Base-by-base conservation (phyloP, 2,888 invertebrate genomes). In the Apamea monoglypha region DNA sequence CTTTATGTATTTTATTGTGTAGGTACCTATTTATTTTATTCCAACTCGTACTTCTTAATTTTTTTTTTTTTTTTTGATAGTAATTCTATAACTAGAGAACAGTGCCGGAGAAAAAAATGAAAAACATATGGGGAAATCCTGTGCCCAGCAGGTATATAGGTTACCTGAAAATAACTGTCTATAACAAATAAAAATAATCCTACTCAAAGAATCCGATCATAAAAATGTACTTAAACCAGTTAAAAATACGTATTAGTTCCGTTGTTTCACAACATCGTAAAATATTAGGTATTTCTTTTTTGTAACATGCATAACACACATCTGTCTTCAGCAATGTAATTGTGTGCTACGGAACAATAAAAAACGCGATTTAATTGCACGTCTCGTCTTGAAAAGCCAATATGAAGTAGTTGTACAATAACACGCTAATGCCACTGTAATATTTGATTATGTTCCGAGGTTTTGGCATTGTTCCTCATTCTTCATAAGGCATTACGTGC, bases 401-500 rank as follows among this genome's bases (percentile, higher is more conserved):
- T 76, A 78, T 80, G 36, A 87, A 81, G 81, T 77, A 61, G 79
- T 83, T 81, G 84, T 87, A 72, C 47, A 88, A 75, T 77, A 88
- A 70, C 88, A 88, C 88, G 88, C 81, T 68, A 84, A 88, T 78
- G 67, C 78, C 72, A 81, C 81, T 84, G 63, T 88, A 87, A 73
- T 84, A 85, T 86, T 85, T 86, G 78, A 85, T 85, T 81, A 74
- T 76, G 74, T 78, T 78, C 86, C 82, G 80, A 80, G 70, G 73
- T 81, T 88, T 83, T 78, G 81, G 79, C 72, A 80, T 80, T 75
- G 78, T 88, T 89, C 87, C 87, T 88, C 81, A 87, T 87, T 87
- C 72, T 63, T 87, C 14, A 59, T 66, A 36, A 75, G 10, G 40
- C 44, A 59, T 87, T 89, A 84, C 80, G 84, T 80, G 78, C 40